These are phyloP conservation scores for Clusia tigrina DNA, from an alignment of 2,888 invertebrate species.

Conservation along the genomic window DNA sequence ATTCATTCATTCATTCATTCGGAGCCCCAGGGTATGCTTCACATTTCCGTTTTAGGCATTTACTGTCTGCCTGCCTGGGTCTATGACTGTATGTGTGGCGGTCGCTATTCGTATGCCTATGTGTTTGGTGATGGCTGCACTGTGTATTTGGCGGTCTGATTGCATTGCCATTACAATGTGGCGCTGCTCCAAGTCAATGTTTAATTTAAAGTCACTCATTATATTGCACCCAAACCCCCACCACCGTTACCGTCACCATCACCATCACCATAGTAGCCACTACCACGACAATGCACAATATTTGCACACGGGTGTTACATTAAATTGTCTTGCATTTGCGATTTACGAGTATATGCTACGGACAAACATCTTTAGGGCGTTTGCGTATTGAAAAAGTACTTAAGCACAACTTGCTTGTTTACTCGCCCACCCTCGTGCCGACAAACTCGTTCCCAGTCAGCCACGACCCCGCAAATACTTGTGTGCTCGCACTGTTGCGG, in stretches of 20 bases:
- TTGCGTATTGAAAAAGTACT: not conserved
- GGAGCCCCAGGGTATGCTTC: not conserved
- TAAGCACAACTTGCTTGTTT: conserved; percentile 1
- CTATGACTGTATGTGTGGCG: not conserved
- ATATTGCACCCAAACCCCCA: conserved; percentile 10
- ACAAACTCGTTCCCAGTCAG: too few relatives aligned
- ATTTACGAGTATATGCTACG: not conserved
- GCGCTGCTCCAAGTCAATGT: conserved; percentile 18
- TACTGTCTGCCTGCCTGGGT: not conserved
- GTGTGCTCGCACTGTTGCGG: too few relatives aligned
- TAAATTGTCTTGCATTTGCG: conserved; percentile 3
- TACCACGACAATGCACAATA: too few relatives aligned
- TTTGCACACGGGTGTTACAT: not conserved
- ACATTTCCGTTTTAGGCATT: not conserved
- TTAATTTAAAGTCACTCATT: conserved; percentile 31
- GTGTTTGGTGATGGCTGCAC: not conserved
- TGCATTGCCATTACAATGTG: not conserved
- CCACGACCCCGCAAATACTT: too few relatives aligned
- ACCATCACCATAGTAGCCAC: not conserved
- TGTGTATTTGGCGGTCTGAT: not conserved
- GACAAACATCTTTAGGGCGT: conserved; percentile 1
- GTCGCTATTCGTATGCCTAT: not conserved
- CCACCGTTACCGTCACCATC: not conserved
- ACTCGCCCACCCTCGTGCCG: too few relatives aligned
- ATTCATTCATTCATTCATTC: not conserved